A percentile compares a stretch with the other conserved stretches of the same genome.
Conservation (phyloP, 1,140 invertebrate genomes). For the Wasmannia auropunctata region DNA sequence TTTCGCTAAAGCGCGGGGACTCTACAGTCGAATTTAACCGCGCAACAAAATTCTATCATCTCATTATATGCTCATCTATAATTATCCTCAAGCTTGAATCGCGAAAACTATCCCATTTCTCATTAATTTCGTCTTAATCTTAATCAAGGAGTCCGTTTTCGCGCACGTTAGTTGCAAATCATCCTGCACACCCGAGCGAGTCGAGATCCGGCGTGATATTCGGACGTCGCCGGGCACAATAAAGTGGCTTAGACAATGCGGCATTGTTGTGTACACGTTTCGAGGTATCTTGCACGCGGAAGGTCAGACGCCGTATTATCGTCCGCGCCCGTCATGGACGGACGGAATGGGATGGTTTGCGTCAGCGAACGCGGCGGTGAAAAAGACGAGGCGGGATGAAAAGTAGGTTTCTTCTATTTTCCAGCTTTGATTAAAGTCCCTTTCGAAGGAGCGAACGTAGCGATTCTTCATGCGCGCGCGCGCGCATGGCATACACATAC, state of each 20-base stretch:
- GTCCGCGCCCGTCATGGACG: conserved; percentile 14
- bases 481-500: conserved; percentile 29
- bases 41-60: neutral
- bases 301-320: conserved; percentile 51
- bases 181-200: neutral
- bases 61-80: neutral
- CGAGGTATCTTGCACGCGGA: conserved; percentile 38
- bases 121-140: conserved; percentile 25
- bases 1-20: neutral
- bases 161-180: neutral
- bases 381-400: conserved; percentile 53
- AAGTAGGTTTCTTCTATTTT: conserved; percentile 73
- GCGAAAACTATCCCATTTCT: neutral
- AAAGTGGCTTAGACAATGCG: conserved; percentile 71
- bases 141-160: neutral
- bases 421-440: conserved; percentile 78
- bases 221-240: conserved; percentile 62
- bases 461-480: conserved; percentile 31
- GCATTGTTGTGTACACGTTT: conserved; percentile 55
- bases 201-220: conserved; percentile 40
- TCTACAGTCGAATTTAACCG: neutral
- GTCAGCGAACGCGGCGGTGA: neutral
- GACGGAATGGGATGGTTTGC: neutral
- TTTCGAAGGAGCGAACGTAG: conserved; percentile 60
- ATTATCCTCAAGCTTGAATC: neutral